Percentiles rank a stretch among this genome's conserved stretches.
phyloP scores from a whole-genome alignment of 1,140 invertebrate genomes.

The Wasmannia auropunctata region DNA sequence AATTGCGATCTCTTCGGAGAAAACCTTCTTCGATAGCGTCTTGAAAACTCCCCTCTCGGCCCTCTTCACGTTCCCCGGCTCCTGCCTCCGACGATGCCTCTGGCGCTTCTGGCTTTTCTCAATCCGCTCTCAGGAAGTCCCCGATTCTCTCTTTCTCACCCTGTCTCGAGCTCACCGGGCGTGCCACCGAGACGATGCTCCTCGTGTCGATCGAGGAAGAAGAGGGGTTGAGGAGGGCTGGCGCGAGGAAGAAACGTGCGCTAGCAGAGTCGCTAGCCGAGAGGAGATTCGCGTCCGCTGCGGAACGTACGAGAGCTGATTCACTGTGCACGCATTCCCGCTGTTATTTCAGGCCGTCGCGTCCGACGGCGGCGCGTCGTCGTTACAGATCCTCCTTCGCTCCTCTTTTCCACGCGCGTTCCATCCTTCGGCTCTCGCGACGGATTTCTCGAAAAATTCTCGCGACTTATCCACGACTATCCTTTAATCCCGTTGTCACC shows the following conservation, averaged over 20 bases:
- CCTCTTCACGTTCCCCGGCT: neutral
- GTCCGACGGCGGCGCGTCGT: slow-evolving; percentile 29
- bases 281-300: slow-evolving; percentile 61
- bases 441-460: neutral
- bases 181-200: neutral
- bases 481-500: slow-evolving; percentile 10
- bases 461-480: neutral
- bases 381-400: slow-evolving; percentile 57
- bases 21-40: slow-evolving; percentile 50
- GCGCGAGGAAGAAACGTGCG: neutral
- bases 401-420: slow-evolving; percentile 20
- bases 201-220: neutral
- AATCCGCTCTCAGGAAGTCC: slow-evolving; percentile 40
- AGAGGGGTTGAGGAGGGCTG: neutral
- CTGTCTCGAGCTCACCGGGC: neutral
- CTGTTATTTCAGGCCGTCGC: slow-evolving; percentile 71
- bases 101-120: slow-evolving; percentile 75
- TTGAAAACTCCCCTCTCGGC: slow-evolving; percentile 3
- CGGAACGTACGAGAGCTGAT: slow-evolving; percentile 65
- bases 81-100: slow-evolving; percentile 30
- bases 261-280: neutral
- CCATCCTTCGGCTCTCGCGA: slow-evolving; percentile 15
- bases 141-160: slow-evolving; percentile 1
- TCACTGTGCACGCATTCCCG: slow-evolving; percentile 68
- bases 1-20: slow-evolving; percentile 65